Evolutionary conservation across 2,888 invertebrate species (phyloP), one percentile per base, ranked within the genome.

Genomic region (Rhyacophila evoluta): DNA sequence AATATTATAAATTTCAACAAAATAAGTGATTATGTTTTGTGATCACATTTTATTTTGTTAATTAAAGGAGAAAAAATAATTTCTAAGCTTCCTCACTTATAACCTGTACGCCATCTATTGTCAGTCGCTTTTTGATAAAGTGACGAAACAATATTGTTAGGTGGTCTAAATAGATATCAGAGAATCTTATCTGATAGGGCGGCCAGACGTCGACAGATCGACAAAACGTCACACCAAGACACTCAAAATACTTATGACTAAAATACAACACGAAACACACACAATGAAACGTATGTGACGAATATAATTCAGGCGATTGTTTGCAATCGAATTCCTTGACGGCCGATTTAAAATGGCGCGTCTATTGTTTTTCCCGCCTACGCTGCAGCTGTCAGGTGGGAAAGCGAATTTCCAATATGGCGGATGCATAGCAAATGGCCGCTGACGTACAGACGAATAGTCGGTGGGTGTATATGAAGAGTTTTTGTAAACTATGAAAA

Each of bases 291-390:
- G 55, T 19, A 10, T 55, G 55, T 55, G 55, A 55, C 55, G 55
- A 19, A 55, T 55, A 25, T 55, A 55, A 55, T 55, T 55, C 39
- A 39, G n/a, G 39, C 15, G 39, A 39, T 55, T 1, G 25, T 55
- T 55, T 25, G 55, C 55, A 55, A 55, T 55, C 55, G 55, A 25
- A 55, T 55, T 55, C 55, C 55, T 55, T 55, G 55, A 55, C 55
- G 55, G 55, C 19, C 19, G 55, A 25, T 25, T 55, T 25, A 55
- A 55, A 55, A 55, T 55, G 55, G 19, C 55, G 55, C 55, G 19
- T 55, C 55, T 19, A 55, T 55, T 55, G 55, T 55, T 55, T 33
- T 55, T 55, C 55, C 25, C 55, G 55, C 55, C 55, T 55, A 55
- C 55, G 15, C 55, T 55, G 55, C 55, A 55, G 25, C 55, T 55